Evolutionary conservation across 2,113 vertebrate genomes (phyloP), one percentile per base, ranked within the genome.

Genomic region (Thryonomys swinderianus): DNA sequence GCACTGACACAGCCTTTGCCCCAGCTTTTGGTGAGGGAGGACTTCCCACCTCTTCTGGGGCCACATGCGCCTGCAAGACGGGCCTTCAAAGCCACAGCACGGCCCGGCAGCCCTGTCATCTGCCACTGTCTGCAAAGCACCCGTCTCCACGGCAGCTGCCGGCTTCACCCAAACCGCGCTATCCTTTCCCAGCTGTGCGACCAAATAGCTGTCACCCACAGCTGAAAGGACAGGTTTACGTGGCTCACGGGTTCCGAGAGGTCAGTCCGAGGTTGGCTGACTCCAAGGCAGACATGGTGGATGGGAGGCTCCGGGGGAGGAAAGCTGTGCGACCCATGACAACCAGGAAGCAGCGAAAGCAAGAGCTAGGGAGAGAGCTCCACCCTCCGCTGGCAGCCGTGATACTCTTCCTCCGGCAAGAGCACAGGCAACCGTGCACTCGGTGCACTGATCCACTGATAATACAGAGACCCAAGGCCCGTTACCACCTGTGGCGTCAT

Each of bases 1-100:
- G n/a, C 97, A 97, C 98, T 98, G 69, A 62, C 76, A 4, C 95
- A 95, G 73, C 93, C 93, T 42, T 97, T 95, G 81, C n/a, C 97
- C 97, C 61, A 95, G 83, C 89, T 87, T 85, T 98, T 98, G 57
- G 96, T 81, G 25, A 96, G 86, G 85, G 95, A 90, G 27, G 96
- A 92, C 85, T 93, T 92, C 7, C 84, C 84, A 34, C 96, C 96
- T 16, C 93, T 86, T 59, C 94, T 96, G 61, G 97, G 93, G 85
- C 97, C 97, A 84, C 97, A 98, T 98, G 97, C 98, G 95, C 57
- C 85, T 94, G 12, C 2, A 71, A 0, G 48, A 90, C 64, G 4
- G 5, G 5, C 23, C 67, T 91, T 94, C 93, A 74, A 74, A 80
- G 53, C 79, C 91, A 80, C 76, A 78, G 66, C 74, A 20, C 18